phyloP scores from a whole-genome alignment of 2,797 vertebrate species.

The Leptodactylus fallax region DNA sequence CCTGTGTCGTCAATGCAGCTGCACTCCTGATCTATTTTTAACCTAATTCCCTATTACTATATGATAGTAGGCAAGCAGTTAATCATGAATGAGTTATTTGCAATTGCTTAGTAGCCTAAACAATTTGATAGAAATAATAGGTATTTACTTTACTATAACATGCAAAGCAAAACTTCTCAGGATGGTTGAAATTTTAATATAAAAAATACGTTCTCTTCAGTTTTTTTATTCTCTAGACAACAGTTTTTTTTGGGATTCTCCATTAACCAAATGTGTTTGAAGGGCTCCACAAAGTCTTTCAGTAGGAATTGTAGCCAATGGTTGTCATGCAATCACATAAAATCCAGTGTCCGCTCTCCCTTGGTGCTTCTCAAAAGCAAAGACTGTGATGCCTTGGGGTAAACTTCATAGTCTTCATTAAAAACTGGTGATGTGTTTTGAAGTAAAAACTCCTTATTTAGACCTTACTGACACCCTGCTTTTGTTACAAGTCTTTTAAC shows the following conservation, averaged over 20 bases:
- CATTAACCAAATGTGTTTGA: background rate
- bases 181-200: background rate
- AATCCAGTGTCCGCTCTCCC: no score
- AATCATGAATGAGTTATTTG: constrained; percentile 63
- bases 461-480: no score
- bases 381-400: no score
- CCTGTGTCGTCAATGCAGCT: constrained; percentile 62
- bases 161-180: background rate
- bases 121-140: background rate
- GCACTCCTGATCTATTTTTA: constrained; percentile 64
- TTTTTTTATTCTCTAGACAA: background rate
- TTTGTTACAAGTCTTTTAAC: no score
- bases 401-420: no score
- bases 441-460: no score
- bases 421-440: no score
- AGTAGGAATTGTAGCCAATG: no score
- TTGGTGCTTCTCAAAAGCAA: no score
- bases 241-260: background rate
- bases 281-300: no score
- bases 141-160: background rate
- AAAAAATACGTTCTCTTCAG: background rate
- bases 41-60: constrained; percentile 65
- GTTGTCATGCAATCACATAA: no score
- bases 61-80: constrained; percentile 63
- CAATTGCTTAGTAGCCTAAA: constrained; percentile 26